Base-by-base conservation (phyloP, 2,797 vertebrate species). In the Crenichthys baileyi region DNA sequence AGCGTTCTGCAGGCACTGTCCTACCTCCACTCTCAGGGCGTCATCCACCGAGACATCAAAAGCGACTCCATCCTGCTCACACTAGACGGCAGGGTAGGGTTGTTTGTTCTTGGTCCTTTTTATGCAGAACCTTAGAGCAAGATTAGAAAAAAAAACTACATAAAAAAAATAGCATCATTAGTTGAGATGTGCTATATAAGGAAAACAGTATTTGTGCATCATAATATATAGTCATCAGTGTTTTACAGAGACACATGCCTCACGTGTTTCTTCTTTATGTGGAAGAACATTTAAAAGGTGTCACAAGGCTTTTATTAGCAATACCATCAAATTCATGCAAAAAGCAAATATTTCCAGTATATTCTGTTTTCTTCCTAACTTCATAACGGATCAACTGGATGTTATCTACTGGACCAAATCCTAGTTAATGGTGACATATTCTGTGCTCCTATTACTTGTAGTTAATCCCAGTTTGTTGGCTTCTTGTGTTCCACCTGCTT, bases 1-100 rank as follows among this genome's bases (percentile, higher is more conserved):
- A 97, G 97, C 0, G 97, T 99, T 83, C 95, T 99, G 83, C 97
- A 97, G 94, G 98, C 98, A 0, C 88, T 99, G 85, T 92, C 95
- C 0, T 99, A 98, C 76, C 96, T 99, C 31, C 98, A 99, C 53
- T 96, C 96, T 24, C 97, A 99, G 90, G 98, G 98, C 0, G 98
- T 99, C 87, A 97, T 99, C 82, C 98, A 99, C 93, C 84, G 98
- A 44, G 98, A 99, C 95, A 97, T 99, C 88, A 99, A 99, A 94
- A 99, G 98, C 0, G 98, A 99, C 93, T 99, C 97, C 77, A 99
- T 99, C 79, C 96, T 99, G 29, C 92, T 99, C 76, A 98, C 97
- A 0, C 91, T 98, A 9, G 98, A 99, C 0, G 98, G 98, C 78
- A 95, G 97, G 95, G 98, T 99, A 93, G 86, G 12, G 7, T 1